Conservation (phyloP, 2,113 vertebrate species). For the Cyprinodon variegatus region DNA sequence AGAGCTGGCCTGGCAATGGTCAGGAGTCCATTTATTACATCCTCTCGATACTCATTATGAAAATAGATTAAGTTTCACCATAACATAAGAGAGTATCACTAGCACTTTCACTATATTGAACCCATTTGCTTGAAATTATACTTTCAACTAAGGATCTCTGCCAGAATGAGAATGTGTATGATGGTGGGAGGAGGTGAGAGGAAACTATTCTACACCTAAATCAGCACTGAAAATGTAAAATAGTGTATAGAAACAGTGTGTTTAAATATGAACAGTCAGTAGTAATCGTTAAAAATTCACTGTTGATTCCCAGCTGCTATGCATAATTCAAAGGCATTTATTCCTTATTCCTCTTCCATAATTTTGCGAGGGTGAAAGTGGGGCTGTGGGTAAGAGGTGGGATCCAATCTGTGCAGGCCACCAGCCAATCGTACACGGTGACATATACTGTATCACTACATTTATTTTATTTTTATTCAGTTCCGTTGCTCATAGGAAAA, state of each 20-base stretch:
- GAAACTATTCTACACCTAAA: background rate
- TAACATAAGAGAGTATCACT: slow-evolving; percentile 22
- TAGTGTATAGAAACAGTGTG: background rate
- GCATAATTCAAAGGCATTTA: background rate
- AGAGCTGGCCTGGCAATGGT: slow-evolving; percentile 29
- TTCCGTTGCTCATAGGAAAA: no score
- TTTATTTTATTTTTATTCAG: no score
- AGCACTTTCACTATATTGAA: slow-evolving; percentile 31
- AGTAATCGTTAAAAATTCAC: background rate
- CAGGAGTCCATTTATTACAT: slow-evolving; percentile 2
- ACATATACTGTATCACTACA: no score
- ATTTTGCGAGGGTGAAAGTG: background rate
- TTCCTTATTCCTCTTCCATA: background rate
- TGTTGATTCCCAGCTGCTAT: background rate
- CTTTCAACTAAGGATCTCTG: background rate
- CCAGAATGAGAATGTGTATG: background rate
- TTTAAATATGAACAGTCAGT: background rate
- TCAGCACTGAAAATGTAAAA: background rate
- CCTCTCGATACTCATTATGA: slow-evolving; percentile 25
- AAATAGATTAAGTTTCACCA: slow-evolving; percentile 27
- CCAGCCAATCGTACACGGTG: no score
- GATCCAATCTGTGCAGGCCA: no score
- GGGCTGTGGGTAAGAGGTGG: no score
- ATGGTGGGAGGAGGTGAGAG: background rate
- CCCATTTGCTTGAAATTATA: slow-evolving; percentile 15